Percentiles rank a stretch among this genome's conserved stretches.
phyloP scores from a whole-genome alignment of 1,140 invertebrate species.

The Penaeus japonicus region DNA sequence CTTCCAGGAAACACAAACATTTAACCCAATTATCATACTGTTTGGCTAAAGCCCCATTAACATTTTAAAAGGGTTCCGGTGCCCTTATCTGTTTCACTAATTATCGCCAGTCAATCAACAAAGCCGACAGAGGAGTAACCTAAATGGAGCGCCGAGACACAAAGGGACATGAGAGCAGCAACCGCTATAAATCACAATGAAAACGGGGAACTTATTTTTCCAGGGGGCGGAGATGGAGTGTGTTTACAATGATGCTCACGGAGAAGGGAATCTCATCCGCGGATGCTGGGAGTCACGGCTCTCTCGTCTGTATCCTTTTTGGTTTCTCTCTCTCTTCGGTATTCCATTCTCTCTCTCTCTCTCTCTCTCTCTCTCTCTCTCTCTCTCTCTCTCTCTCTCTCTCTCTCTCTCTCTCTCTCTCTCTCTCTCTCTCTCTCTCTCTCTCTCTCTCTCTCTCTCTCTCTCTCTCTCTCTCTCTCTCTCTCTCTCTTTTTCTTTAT shows the following conservation, averaged over 20 bases:
- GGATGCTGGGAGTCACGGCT: neutral
- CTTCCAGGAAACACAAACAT: too few relatives aligned
- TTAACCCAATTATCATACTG: too few relatives aligned
- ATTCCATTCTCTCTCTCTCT: neutral
- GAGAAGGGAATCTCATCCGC: neutral
- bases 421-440: neutral
- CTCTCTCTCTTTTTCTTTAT: neutral
- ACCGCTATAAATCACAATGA: conserved; percentile 10
- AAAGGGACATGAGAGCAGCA: neutral
- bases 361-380: neutral
- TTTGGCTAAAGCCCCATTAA: too few relatives aligned
- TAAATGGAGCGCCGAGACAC: neutral
- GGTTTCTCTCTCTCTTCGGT: neutral
- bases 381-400: neutral
- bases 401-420: neutral
- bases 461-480: neutral
- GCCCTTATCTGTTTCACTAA: too few relatives aligned
- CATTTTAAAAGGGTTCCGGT: too few relatives aligned
- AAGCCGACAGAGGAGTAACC: too few relatives aligned
- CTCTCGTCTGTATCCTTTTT: neutral
- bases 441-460: neutral
- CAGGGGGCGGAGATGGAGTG: neutral
- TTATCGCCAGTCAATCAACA: too few relatives aligned
- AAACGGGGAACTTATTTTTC: conserved; percentile 2
- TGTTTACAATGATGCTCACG: neutral